Evolutionary conservation across 2,888 invertebrate genomes (phyloP), one percentile per base, ranked within the genome.

Genomic region (Ophion obscuratus): DNA sequence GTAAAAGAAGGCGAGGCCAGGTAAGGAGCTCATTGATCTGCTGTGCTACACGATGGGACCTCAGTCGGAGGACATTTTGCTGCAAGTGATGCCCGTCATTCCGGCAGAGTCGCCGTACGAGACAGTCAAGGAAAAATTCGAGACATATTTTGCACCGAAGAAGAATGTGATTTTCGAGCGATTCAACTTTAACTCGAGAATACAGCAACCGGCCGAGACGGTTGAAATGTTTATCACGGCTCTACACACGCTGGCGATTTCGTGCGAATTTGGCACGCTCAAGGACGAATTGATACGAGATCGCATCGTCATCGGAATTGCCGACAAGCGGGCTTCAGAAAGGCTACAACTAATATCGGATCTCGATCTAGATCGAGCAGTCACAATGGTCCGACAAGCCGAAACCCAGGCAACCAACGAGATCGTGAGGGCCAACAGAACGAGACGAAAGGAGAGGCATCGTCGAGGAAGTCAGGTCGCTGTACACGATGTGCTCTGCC

Each of bases 211-310:
- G 64, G 86, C 76, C 7, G 83, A 86, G 44, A 67, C 53, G 2
- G 81, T 87, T 0, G 82, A 87, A 11, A 9, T 9, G 53, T 84
- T 89, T 40, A 87, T 89, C 27, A 89, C 88, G 17, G 74, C 84
- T 20, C 75, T 91, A 20, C 85, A 91, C 61, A 82, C 83, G 3
- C 64, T 90, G 31, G 89, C 89, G 0, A 85, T 87, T n/a, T 36
- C 80, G n/a, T 91, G 89, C 64, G 87, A 91, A 0, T 91, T 88
- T 70, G 88, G 89, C 2, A 31, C 61, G 2, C 70, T 91, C 14
- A 86, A 87, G 70, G 87, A 90, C 2, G 87, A 89, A 17, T 73
- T 91, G 7, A 90, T 91, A 7, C 84, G 91, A 57, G 91, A 91
- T 70, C 76, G 88, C 31, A 91, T 92, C 57, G 87, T 90, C 3